These are phyloP conservation scores for Drepana falcataria DNA, from an alignment of 2,888 invertebrate genomes.

Conservation along the genomic window DNA sequence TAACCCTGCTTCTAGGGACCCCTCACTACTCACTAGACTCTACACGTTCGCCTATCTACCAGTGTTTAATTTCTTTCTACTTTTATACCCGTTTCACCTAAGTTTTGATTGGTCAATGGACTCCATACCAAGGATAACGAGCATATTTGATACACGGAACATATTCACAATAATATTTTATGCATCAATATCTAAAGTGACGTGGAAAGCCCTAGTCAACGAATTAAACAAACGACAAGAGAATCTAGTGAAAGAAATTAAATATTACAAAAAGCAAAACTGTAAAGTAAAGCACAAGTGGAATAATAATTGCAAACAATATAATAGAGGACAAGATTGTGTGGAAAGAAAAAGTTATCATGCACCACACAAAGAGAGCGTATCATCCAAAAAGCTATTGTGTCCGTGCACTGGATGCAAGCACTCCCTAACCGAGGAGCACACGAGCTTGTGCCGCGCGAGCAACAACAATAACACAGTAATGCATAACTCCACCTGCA, in stretches of 20 bases:
- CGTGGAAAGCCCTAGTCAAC: slow-evolving; percentile 53
- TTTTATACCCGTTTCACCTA: slow-evolving; percentile 90
- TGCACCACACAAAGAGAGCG: slow-evolving; percentile 56
- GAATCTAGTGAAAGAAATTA: slow-evolving; percentile 44
- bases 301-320: slow-evolving; percentile 62
- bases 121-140: slow-evolving; percentile 91
- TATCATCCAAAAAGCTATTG: slow-evolving; percentile 57
- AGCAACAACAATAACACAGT: slow-evolving; percentile 85
- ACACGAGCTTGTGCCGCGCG: slow-evolving; percentile 83
- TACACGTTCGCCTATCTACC: slow-evolving; percentile 96
- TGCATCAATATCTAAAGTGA: slow-evolving; percentile 65
- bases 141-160: slow-evolving; percentile 88
- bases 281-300: slow-evolving; percentile 66
- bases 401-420: slow-evolving; percentile 84
- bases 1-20: slow-evolving; percentile 95
- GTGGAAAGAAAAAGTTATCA: slow-evolving; percentile 61
- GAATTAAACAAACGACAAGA: slow-evolving; percentile 61
- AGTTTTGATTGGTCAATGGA: slow-evolving; percentile 99
- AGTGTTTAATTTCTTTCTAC: slow-evolving; percentile 91
- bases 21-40: slow-evolving; percentile 87
- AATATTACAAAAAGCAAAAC: slow-evolving; percentile 63
- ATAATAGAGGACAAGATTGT: slow-evolving; percentile 59
- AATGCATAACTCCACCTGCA: slow-evolving; percentile 71
- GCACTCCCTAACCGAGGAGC: slow-evolving; percentile 82
- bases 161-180: slow-evolving; percentile 88